Base-by-base conservation (phyloP, 2,113 vertebrate genomes). In the Pteronura brasiliensis region DNA sequence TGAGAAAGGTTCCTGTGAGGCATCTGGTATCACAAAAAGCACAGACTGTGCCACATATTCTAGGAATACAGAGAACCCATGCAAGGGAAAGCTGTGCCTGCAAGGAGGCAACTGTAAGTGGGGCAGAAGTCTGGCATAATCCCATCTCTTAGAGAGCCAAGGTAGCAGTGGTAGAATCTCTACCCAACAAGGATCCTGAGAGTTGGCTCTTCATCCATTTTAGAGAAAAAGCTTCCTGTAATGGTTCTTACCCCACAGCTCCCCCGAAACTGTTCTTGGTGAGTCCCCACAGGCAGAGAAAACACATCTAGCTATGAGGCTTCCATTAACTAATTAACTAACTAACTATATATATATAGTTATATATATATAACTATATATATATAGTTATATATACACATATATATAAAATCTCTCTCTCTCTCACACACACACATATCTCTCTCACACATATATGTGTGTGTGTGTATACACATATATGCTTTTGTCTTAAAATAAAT, bases 401-500 rank as follows among this genome's bases (percentile, higher is more conserved):
- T 47, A 47, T 47, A 39, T 39, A 39, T 39, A 39, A n/a, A n/a
- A n/a, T n/a, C n/a, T n/a, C n/a, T n/a, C n/a, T 39, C 39, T 39
- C 39, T 10, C 9, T 10, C 9, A 47, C 9, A 47, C 9, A 47
- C 44, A 47, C 7, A 47, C 44, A 47, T 47, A 47, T 47, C 10
- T 10, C 10, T 47, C 39, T 39, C 39, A 39, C 39, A 39, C 39
- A 47, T 47, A 47, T 10, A 47, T 47, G 8, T 81, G 20, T 29
- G 1, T 63, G 2, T 15, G 4, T 65, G 0, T 34, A 0, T 42
- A n/a, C 63, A 55, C 44, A 47, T 71, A 20, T 59, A 10, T 57
- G 17, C 61, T 88, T 93, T 96, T 90, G 81, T 92, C 87, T 96
- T 96, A 98, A 98, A 74, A 98, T 96, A 97, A 99, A 98, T 97